Evolutionary conservation across 2,888 invertebrate genomes (phyloP).

Genomic region (Drosophila conformis): DNA sequence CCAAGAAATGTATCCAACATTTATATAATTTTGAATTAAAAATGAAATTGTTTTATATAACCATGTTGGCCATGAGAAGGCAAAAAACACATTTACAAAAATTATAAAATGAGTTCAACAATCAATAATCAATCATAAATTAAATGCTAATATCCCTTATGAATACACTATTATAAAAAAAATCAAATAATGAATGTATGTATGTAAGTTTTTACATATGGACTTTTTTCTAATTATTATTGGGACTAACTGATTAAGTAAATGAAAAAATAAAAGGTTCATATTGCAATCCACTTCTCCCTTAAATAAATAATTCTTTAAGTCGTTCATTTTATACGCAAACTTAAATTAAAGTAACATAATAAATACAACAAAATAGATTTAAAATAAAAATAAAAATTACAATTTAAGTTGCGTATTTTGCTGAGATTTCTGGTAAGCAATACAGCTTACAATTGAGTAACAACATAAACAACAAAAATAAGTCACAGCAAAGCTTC

Average conservation of each 20-base stretch:
- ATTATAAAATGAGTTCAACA: neutral
- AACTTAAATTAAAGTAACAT: neutral
- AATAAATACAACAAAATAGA: neutral
- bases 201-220: neutral
- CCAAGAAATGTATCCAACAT: neutral
- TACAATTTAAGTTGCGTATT: neutral
- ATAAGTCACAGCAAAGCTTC: slow-evolving; percentile 1
- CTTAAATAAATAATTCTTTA: neutral
- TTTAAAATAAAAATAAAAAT: neutral
- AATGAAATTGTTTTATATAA: neutral
- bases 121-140: neutral
- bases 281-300: neutral
- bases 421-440: slow-evolving; percentile 1
- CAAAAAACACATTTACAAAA: neutral
- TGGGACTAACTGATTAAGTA: neutral
- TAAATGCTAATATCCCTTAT: neutral
- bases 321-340: neutral
- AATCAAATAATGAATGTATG: neutral
- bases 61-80: neutral
- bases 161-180: neutral
- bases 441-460: neutral
- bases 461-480: neutral
- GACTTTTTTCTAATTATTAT: neutral
- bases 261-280: neutral
- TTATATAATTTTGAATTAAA: neutral